These are phyloP conservation scores for Okapia johnstoni DNA, from an alignment of 2,113 vertebrate genomes.

Conservation along the genomic window DNA sequence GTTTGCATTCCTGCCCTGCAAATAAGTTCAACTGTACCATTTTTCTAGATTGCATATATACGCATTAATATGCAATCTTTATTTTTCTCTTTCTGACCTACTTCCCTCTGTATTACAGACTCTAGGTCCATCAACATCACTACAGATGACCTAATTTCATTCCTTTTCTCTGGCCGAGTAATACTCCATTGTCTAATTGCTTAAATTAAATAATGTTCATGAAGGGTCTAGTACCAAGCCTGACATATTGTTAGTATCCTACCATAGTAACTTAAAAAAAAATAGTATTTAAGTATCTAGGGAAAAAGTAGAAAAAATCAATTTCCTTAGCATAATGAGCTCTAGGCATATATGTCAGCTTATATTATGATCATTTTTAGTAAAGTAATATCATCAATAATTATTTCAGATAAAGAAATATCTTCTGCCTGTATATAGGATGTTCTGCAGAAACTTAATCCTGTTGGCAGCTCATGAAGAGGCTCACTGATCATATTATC, in stretches of 20 bases:
- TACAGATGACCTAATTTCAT: background rate
- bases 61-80: background rate
- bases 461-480: background rate
- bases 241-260: background rate
- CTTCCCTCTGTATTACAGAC: background rate
- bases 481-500: background rate
- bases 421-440: background rate
- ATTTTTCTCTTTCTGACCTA: background rate
- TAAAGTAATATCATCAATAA: background rate
- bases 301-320: background rate
- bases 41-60: background rate
- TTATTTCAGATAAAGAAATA: background rate
- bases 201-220: background rate
- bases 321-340: background rate
- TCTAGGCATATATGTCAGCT: background rate
- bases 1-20: background rate
- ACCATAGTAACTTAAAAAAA: background rate
- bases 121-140: background rate
- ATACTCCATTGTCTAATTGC: background rate
- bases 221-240: background rate
- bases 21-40: background rate
- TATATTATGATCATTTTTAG: background rate
- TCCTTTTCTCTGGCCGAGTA: background rate
- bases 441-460: background rate
- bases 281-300: background rate